Evolutionary conservation across 1,140 invertebrate genomes (phyloP).

Genomic region (Drosophila tani): DNA sequence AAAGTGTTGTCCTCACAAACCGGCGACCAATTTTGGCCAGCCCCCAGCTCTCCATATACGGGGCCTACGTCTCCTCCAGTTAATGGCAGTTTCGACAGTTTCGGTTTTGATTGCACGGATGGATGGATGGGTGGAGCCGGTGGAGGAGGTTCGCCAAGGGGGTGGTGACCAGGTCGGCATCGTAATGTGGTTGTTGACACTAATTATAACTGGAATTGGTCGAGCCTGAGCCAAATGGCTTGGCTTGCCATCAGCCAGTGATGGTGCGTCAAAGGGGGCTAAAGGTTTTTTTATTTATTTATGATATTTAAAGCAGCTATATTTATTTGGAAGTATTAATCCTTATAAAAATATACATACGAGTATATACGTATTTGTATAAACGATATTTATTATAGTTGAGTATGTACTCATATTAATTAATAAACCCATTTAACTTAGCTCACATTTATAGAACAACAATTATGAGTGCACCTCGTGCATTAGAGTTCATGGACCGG

Average conservation of each 20-base stretch:
- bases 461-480: no score
- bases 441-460: no score
- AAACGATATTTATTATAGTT: no score
- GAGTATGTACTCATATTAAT: no score
- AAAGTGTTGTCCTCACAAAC: constrained; percentile 28
- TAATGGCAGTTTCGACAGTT: constrained; percentile 80
- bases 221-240: constrained; percentile 44
- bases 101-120: constrained; percentile 72
- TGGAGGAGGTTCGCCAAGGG: constrained; percentile 3
- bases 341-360: no score
- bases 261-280: not conserved
- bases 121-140: constrained; percentile 31
- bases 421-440: no score
- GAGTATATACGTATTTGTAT: no score
- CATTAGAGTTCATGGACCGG: no score
- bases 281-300: not conserved
- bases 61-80: constrained; percentile 45
- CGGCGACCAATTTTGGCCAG: constrained; percentile 32
- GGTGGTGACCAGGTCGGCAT: constrained; percentile 47
- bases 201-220: constrained; percentile 82
- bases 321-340: not conserved
- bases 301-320: not conserved
- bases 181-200: constrained; percentile 82
- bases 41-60: constrained; percentile 35
- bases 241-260: constrained; percentile 10